Base-by-base conservation (phyloP, 2,888 invertebrate species). In the Arctia plantaginis region DNA sequence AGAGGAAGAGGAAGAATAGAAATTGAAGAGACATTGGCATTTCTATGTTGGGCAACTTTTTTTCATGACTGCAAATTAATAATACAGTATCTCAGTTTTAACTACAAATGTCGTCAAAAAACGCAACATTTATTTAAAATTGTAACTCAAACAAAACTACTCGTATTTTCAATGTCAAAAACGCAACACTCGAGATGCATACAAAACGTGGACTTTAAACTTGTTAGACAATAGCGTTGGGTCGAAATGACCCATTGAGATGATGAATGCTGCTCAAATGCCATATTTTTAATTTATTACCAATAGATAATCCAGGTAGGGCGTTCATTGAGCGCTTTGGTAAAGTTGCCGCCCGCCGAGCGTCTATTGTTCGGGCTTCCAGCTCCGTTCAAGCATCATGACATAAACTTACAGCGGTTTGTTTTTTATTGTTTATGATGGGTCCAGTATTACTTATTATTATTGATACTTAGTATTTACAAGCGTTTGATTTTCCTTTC, bases 271-370 rank as follows among this genome's bases (percentile, higher is more conserved):
- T 83, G 90, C 88, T 87, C 86, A 89, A 90, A 91, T 91, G 94
- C 90, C 95, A 95, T 95, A 95, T 94, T 95, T 94, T 91, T 94
- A 95, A 95, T 95, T 95, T 95, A 95, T 95, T 92, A 93, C 93
- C 90, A 87, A 90, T 91, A 92, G 92, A 93, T 94, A 92, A 91
- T 91, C 92, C 95, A 94, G 94, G 94, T 95, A 94, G 92, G 86
- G 87, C 90, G 89, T 93, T 93, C 94, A 95, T 94, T 95, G 93
- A 95, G 92, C 82, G 87, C 83, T 86, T 86, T 89, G 84, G 84
- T 74, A 78, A 86, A 66, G 81, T 85, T 88, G 90, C 93, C 93
- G 93, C 93, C 93, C 90, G 93, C 90, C 90, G 91, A 80, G 90
- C 77, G 76, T 75, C 83, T 83, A 88, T 91, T 92, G 92, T 91